These are phyloP conservation scores for Semaprochilodus insignis DNA, from an alignment of 2,797 vertebrate species.

Conservation along the genomic window DNA sequence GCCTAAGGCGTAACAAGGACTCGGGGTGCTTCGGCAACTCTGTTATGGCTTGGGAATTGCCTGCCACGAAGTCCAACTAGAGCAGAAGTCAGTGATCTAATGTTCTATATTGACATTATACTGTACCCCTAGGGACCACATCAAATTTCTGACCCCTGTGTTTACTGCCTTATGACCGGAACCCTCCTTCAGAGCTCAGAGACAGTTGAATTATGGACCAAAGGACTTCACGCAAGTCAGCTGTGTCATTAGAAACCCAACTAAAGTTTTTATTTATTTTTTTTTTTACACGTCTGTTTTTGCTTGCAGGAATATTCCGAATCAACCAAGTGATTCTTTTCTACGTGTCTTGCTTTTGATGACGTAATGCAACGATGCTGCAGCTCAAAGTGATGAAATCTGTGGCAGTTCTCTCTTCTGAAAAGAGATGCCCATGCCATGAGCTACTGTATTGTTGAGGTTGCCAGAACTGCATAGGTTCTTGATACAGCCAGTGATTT, in stretches of 20 bases:
- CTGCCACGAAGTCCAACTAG: conserved; percentile 8
- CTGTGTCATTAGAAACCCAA: background rate
- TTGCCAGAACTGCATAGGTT: background rate
- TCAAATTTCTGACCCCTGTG: background rate
- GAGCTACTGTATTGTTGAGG: background rate
- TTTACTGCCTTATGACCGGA: background rate
- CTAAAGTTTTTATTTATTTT: background rate
- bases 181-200: background rate
- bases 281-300: background rate
- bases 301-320: background rate
- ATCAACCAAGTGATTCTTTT: background rate
- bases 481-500: background rate
- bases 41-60: background rate
- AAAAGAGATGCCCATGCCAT: background rate
- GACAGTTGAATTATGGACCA: background rate
- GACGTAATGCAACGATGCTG: background rate
- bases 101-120: background rate
- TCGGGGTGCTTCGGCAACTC: background rate
- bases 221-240: background rate
- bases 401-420: background rate
- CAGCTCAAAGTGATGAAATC: background rate
- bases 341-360: background rate
- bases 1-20: background rate
- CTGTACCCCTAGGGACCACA: background rate
- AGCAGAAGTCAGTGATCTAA: background rate